Conservation (phyloP, 2,113 vertebrate genomes). For the Craseonycteris thonglongyai region DNA sequence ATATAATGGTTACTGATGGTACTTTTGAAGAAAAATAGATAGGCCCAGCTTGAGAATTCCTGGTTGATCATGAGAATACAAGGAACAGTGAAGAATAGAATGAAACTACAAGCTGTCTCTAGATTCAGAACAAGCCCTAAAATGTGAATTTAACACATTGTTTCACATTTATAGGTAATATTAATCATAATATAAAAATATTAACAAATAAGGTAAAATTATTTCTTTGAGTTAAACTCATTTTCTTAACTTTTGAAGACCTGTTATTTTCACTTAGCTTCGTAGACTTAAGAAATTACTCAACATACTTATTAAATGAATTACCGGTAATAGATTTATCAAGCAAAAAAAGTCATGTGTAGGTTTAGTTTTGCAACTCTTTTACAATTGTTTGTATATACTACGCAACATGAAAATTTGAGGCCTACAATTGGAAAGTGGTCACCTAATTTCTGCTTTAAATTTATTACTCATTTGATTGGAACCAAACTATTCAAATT, state of each 20-base stretch:
- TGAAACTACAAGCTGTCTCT: background rate
- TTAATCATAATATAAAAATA: conserved; percentile 4
- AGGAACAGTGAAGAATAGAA: background rate
- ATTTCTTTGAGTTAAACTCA: conserved; percentile 6
- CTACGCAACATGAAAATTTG: background rate
- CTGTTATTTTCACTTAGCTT: background rate
- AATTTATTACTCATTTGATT: background rate
- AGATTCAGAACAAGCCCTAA: background rate
- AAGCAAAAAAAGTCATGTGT: background rate
- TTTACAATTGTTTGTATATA: background rate
- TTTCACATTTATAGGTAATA: background rate
- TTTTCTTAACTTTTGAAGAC: background rate
- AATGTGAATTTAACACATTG: background rate
- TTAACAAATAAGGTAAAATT: background rate
- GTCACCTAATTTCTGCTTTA: background rate
- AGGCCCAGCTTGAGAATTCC: background rate
- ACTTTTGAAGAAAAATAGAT: background rate
- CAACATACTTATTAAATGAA: background rate
- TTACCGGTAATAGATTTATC: background rate
- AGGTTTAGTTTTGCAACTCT: background rate
- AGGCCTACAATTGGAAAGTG: background rate
- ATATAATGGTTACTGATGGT: background rate
- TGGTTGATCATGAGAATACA: background rate
- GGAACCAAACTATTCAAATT: background rate
- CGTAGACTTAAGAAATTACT: background rate